A percentile compares a stretch with the other conserved stretches of the same genome.
Conservation (phyloP, 37 sponge, comb jelly and placozoan genomes). For the Geodia barretti region DNA sequence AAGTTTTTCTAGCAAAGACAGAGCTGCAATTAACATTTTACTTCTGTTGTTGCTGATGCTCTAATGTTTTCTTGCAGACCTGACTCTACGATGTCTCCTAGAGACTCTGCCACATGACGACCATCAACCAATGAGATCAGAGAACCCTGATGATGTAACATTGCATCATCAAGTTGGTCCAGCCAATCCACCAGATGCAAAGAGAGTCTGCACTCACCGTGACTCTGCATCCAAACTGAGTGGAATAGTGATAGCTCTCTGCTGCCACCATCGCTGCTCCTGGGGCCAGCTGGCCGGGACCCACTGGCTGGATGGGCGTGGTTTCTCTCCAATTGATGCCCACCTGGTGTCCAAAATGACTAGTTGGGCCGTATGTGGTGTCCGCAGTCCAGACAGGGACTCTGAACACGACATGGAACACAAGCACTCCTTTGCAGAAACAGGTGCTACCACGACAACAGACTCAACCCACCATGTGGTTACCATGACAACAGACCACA, state of each 20-base stretch:
- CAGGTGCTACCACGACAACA: neutral
- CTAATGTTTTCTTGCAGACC: slow-evolving; percentile 23
- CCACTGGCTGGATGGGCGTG: slow-evolving; percentile 49
- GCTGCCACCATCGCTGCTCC: slow-evolving; percentile 90
- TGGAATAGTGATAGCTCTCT: slow-evolving; percentile 81
- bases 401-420: neutral
- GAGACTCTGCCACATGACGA: neutral
- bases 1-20: neutral
- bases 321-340: slow-evolving; percentile 75
- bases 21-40: neutral
- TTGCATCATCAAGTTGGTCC: neutral
- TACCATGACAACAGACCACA: neutral
- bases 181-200: neutral
- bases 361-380: slow-evolving; percentile 93
- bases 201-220: neutral
- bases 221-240: neutral
- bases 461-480: neutral
- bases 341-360: slow-evolving; percentile 71
- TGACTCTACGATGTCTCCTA: slow-evolving; percentile 41
- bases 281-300: slow-evolving; percentile 75
- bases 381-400: slow-evolving; percentile 11
- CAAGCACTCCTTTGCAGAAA: neutral
- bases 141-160: neutral
- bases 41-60: neutral
- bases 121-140: neutral